phyloP scores from a whole-genome alignment of 1,140 invertebrate species.

The Pogonognathellus flavescens region DNA sequence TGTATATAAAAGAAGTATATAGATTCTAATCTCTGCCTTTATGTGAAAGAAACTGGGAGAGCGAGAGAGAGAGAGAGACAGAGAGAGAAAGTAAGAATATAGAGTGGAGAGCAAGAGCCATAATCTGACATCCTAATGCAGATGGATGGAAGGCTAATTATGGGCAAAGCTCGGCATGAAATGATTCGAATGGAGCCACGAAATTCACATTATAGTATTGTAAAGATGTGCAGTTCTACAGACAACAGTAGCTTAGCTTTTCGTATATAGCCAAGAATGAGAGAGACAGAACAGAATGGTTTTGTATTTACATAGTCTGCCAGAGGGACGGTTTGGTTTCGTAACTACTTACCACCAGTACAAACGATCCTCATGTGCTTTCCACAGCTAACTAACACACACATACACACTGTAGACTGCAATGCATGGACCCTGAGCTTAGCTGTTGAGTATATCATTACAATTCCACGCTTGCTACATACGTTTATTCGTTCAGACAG shows the following conservation, averaged over 20 bases:
- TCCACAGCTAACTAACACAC: constrained; percentile 5
- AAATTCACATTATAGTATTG: not conserved
- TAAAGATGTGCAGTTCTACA: not conserved
- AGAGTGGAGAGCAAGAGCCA: not conserved
- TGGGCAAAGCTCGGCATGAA: constrained; percentile 54
- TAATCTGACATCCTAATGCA: constrained; percentile 14
- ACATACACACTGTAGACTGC: not conserved
- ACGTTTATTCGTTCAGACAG: not conserved
- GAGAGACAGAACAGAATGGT: not conserved
- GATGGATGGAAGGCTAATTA: constrained; percentile 55
- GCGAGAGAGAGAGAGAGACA: not conserved
- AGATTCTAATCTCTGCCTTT: not conserved
- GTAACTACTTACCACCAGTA: constrained; percentile 7
- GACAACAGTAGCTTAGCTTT: no score
- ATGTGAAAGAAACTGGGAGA: not conserved
- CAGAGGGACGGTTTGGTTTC: not conserved
- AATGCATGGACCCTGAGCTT: not conserved
- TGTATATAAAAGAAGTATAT: not conserved
- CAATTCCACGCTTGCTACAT: no score
- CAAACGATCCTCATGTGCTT: constrained; percentile 8
- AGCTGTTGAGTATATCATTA: not conserved
- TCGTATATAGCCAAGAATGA: not conserved
- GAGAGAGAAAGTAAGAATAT: not conserved
- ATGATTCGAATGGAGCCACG: constrained; percentile 21
- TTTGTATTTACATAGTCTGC: not conserved